phyloP scores from a whole-genome alignment of 2,797 vertebrate species.

The Eleutherodactylus coqui region DNA sequence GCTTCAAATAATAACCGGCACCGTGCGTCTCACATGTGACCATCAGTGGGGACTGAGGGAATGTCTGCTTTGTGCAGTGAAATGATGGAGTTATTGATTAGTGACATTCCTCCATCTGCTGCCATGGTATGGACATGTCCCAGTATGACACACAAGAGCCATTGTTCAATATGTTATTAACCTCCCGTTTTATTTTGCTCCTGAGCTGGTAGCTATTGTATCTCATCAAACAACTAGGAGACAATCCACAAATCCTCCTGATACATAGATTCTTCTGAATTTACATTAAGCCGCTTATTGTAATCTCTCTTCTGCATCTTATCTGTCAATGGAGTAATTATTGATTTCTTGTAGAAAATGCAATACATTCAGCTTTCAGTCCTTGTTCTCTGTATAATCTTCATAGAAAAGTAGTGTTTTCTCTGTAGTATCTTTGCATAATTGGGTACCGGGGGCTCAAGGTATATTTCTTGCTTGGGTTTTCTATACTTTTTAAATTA shows the following conservation, averaged over 20 bases:
- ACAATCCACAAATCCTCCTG: slow-evolving; percentile 43
- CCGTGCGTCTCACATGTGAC: neutral
- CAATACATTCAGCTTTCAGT: neutral
- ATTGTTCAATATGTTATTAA: slow-evolving; percentile 48
- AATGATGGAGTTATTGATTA: slow-evolving; percentile 37
- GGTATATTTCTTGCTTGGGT: neutral
- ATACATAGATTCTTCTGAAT: slow-evolving; percentile 21
- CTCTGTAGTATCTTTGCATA: slow-evolving; percentile 15
- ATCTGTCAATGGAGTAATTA: slow-evolving; percentile 16
- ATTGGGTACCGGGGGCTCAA: slow-evolving; percentile 3
- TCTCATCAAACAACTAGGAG: slow-evolving; percentile 15
- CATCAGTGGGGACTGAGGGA: neutral
- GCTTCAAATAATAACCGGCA: neutral
- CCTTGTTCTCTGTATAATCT: neutral
- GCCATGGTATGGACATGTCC: slow-evolving; percentile 3
- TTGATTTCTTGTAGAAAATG: slow-evolving; percentile 2
- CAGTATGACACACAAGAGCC: neutral
- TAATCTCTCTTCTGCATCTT: slow-evolving; percentile 35
- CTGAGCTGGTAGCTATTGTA: neutral
- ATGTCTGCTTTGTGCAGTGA: neutral
- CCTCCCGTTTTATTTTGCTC: slow-evolving; percentile 18
- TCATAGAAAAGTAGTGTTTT: neutral
- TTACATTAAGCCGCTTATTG: slow-evolving; percentile 39
- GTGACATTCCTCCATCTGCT: slow-evolving; percentile 39
- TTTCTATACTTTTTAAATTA: slow-evolving; percentile 6